phyloP scores from a whole-genome alignment of 2,888 invertebrate genomes.

The Autographa gamma region DNA sequence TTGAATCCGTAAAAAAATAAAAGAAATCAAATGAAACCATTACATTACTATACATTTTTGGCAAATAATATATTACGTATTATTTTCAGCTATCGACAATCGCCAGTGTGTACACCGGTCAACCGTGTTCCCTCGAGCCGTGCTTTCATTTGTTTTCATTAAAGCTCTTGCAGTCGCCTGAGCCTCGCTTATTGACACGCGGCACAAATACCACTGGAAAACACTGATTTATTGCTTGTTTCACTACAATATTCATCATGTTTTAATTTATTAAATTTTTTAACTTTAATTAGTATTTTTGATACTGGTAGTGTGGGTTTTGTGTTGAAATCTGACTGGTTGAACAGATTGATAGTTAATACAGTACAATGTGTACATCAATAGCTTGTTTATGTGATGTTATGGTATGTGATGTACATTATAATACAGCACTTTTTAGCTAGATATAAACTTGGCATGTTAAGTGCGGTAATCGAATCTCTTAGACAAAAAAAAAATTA shows the following conservation, averaged over 20 bases:
- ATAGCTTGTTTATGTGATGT: no score
- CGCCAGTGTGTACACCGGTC: slow-evolving; percentile 29
- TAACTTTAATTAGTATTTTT: not conserved
- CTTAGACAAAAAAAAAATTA: no score
- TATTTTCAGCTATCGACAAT: no score
- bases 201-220: slow-evolving; percentile 43
- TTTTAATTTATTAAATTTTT: slow-evolving; percentile 3
- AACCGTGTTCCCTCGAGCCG: slow-evolving; percentile 68
- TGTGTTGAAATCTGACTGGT: not conserved
- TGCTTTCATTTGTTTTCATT: slow-evolving; percentile 84
- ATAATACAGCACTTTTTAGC: no score
- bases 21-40: no score
- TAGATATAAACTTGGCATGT: no score
- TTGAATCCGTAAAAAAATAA: no score
- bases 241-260: slow-evolving; percentile 14
- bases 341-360: not conserved
- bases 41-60: no score
- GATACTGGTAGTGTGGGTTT: not conserved
- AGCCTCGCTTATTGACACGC: slow-evolving; percentile 68
- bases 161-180: slow-evolving; percentile 72
- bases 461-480: no score
- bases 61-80: no score
- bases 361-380: no score
- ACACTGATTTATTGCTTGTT: slow-evolving; percentile 40
- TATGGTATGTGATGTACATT: no score